phyloP scores from a whole-genome alignment of 2,113 vertebrate species.

The Paratilapia polleni region DNA sequence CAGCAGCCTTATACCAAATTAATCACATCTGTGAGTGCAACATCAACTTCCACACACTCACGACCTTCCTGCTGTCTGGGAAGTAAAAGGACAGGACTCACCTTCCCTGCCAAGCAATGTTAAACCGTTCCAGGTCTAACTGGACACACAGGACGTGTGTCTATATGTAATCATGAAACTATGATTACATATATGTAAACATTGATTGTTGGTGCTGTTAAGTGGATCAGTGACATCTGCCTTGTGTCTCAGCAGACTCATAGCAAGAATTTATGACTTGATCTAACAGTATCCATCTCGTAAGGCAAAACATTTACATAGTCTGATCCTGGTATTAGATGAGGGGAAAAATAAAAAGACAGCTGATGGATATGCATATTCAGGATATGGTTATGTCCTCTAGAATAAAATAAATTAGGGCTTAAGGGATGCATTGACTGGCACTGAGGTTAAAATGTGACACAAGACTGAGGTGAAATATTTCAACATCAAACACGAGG shows the following conservation, averaged over 20 bases:
- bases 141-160: no score
- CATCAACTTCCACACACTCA: not conserved
- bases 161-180: no score
- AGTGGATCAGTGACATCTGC: not conserved
- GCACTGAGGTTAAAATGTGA: slow-evolving; percentile 22
- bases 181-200: not conserved
- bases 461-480: not conserved
- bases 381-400: not conserved
- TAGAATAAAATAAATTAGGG: slow-evolving; percentile 18
- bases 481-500: not conserved
- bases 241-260: not conserved
- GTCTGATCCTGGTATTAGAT: not conserved
- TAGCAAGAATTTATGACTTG: not conserved
- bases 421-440: not conserved
- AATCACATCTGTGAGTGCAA: not conserved
- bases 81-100: not conserved
- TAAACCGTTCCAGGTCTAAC: not conserved
- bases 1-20: slow-evolving; percentile 5
- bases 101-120: not conserved
- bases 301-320: not conserved
- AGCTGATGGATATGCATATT: slow-evolving; percentile 8
- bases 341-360: not conserved
- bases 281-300: not conserved
- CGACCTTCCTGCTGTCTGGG: not conserved
- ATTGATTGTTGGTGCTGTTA: not conserved